Evolutionary conservation across 2,888 invertebrate genomes (phyloP).

Genomic region (Hemistola chrysoprasaria): DNA sequence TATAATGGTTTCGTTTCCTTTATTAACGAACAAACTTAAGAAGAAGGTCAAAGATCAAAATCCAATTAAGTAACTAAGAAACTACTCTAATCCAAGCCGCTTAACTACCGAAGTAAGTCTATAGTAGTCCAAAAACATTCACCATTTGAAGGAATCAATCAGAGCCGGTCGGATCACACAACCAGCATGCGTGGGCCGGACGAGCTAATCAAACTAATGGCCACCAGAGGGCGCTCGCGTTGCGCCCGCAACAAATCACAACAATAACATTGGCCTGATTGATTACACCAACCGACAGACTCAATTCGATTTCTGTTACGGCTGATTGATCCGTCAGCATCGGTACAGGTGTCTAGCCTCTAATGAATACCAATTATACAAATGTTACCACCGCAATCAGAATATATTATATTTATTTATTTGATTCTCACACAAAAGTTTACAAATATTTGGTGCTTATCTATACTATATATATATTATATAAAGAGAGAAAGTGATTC

Average conservation of each 20-base stretch:
- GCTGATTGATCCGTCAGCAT: constrained; percentile 54
- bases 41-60: not conserved
- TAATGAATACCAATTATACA: constrained; percentile 23
- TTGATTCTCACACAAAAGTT: too few species aligned
- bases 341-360: constrained; percentile 32
- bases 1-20: too few species aligned
- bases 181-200: constrained; percentile 68
- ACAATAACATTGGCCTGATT: constrained; percentile 72
- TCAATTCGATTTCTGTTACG: constrained; percentile 60
- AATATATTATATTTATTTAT: too few species aligned
- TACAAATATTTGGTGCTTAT: too few species aligned
- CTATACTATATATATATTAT: too few species aligned
- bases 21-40: too few species aligned
- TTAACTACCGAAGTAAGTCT: constrained; percentile 12
- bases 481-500: too few species aligned
- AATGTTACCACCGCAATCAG: not conserved
- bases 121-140: constrained; percentile 34
- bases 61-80: constrained; percentile 5
- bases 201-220: constrained; percentile 78
- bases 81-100: constrained; percentile 1
- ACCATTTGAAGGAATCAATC: constrained; percentile 73
- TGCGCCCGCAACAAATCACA: constrained; percentile 70
- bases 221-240: constrained; percentile 50
- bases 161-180: constrained; percentile 60
- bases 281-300: constrained; percentile 59